phyloP scores from a whole-genome alignment of 2,888 invertebrate genomes.

The Metallyticus violacea region DNA sequence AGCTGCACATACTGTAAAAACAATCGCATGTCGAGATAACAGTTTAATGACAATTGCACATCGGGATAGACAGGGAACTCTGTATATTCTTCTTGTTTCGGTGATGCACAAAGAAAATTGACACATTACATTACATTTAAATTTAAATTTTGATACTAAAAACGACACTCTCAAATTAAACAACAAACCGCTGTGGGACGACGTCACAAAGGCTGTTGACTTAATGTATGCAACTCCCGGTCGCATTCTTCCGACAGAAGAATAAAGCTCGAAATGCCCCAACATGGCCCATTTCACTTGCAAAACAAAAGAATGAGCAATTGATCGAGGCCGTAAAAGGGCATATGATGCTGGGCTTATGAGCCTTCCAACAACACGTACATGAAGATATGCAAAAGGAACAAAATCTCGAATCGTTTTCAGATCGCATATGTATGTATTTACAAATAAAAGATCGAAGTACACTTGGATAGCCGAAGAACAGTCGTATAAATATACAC shows the following conservation, averaged over 20 bases:
- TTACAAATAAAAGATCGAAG: background rate
- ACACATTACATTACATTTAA: no score
- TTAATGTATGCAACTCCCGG: background rate
- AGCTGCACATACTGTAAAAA: no score
- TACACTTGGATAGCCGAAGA: background rate
- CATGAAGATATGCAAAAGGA: slow-evolving; percentile 3
- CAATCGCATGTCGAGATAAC: no score
- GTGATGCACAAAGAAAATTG: no score
- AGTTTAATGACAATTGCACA: no score
- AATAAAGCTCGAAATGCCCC: background rate
- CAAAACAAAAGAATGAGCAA: background rate
- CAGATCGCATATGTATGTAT: background rate
- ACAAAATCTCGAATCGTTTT: background rate
- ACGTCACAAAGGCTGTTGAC: background rate
- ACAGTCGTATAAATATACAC: slow-evolving; percentile 8
- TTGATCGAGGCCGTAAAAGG: slow-evolving; percentile 5
- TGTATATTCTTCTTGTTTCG: no score
- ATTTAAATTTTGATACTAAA: no score
- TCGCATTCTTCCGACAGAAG: background rate
- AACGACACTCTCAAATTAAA: no score
- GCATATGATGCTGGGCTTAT: slow-evolving; percentile 6
- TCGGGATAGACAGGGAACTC: no score
- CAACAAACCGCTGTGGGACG: no score
- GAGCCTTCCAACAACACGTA: background rate
- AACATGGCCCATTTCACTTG: background rate